phyloP scores from a whole-genome alignment of 1,140 invertebrate genomes.

The Apis laboriosa region DNA sequence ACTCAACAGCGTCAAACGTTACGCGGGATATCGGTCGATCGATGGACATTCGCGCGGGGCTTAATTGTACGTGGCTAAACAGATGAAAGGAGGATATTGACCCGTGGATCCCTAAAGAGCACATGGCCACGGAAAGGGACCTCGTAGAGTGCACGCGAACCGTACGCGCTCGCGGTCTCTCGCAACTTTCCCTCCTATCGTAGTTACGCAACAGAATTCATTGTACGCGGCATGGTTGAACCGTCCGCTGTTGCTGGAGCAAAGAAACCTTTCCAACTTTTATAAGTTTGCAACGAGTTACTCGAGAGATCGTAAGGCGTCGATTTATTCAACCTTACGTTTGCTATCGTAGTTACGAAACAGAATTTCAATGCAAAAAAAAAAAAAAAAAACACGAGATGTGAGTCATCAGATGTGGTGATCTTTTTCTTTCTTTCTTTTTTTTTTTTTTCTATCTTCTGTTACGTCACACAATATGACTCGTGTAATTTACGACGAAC shows the following conservation, averaged over 20 bases:
- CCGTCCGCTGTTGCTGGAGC: conserved; percentile 16
- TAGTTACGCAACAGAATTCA: conserved; percentile 60
- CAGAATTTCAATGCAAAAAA: not conserved
- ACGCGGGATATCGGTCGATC: conserved; percentile 43
- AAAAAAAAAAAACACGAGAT: no score
- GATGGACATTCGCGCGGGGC: conserved; percentile 50
- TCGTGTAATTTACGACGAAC: not conserved
- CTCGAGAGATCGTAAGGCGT: not conserved
- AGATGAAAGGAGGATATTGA: conserved; percentile 67
- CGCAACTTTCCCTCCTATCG: conserved; percentile 56
- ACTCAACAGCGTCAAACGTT: conserved; percentile 35
- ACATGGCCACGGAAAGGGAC: conserved; percentile 67
- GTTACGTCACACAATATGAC: no score
- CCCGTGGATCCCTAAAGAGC: conserved; percentile 57
- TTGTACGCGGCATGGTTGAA: conserved; percentile 50
- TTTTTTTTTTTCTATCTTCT: no score
- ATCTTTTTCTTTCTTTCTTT: not conserved
- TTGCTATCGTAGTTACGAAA: not conserved
- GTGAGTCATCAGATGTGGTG: not conserved
- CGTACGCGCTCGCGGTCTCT: conserved; percentile 46
- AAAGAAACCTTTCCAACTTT: conserved; percentile 24
- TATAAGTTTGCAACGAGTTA: not conserved
- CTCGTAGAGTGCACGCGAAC: conserved; percentile 63
- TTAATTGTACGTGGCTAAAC: conserved; percentile 58
- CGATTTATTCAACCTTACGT: not conserved